Conservation (phyloP, 2,797 vertebrate species). For the Notamacropus eugenii region DNA sequence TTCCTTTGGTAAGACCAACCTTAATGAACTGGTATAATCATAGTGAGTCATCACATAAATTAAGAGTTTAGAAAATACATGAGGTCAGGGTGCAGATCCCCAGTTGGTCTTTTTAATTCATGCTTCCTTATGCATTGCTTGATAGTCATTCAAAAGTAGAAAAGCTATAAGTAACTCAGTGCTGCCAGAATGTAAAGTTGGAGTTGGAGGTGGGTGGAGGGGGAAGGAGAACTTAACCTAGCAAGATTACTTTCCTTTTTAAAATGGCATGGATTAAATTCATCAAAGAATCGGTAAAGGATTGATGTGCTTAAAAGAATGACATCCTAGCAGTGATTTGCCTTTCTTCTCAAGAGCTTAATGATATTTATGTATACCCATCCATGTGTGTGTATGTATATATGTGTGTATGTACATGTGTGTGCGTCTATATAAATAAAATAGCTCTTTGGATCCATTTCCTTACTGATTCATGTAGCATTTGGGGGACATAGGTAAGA, state of each 20-base stretch:
- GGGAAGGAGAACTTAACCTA: background rate
- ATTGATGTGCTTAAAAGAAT: background rate
- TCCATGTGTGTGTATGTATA: too few species aligned
- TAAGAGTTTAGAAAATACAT: slow-evolving; percentile 29
- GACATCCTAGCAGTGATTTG: background rate
- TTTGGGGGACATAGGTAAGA: background rate
- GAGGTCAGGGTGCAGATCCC: background rate
- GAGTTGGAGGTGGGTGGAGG: background rate
- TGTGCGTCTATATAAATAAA: too few species aligned
- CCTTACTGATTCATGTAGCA: background rate
- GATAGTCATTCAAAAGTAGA: slow-evolving; percentile 18
- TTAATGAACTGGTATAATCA: slow-evolving; percentile 10
- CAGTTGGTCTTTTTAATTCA: slow-evolving; percentile 44
- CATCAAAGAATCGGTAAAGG: background rate
- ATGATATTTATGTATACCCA: background rate
- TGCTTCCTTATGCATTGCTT: slow-evolving; percentile 24
- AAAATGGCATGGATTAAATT: background rate
- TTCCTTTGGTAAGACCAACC: slow-evolving; percentile 47
- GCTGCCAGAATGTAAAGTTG: slow-evolving; percentile 9
- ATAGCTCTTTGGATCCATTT: background rate
- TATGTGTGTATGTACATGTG: too few species aligned
- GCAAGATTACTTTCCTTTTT: background rate
- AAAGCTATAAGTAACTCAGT: background rate
- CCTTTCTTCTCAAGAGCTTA: background rate
- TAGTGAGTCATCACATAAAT: slow-evolving; percentile 12